A percentile compares a stretch with the other conserved stretches of the same genome.
phyloP scores from a whole-genome alignment of 2,113 vertebrate species.

The Barbus barbus region DNA sequence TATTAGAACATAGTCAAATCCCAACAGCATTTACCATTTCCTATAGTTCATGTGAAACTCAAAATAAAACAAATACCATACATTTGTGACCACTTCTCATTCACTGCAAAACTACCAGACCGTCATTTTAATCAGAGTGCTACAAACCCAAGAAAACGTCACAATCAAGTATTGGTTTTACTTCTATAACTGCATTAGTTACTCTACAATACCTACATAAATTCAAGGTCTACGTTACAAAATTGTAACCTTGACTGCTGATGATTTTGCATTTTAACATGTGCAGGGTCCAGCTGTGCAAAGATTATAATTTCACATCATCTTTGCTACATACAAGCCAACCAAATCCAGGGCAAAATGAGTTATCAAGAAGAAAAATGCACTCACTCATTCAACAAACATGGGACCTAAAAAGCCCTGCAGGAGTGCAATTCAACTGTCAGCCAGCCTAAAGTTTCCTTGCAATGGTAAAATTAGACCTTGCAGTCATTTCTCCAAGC shows the following conservation, averaged over 20 bases:
- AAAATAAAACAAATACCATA: not conserved
- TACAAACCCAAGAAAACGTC: not conserved
- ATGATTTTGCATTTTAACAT: not conserved
- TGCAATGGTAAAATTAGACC: not conserved
- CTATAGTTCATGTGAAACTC: not conserved
- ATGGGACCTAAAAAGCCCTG: not conserved
- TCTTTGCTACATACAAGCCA: not conserved
- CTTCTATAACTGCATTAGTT: not conserved
- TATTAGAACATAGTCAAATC: not conserved
- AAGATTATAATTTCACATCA: conserved; percentile 5
- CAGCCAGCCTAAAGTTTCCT: not conserved
- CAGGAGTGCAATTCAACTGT: not conserved
- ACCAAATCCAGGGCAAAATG: not conserved
- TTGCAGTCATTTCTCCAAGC: not conserved
- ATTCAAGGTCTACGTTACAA: not conserved
- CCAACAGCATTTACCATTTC: not conserved
- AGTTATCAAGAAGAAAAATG: not conserved
- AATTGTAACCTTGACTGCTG: not conserved
- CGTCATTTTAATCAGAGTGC: not conserved
- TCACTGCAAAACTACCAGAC: not conserved
- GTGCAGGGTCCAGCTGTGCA: not conserved
- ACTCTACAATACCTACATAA: not conserved
- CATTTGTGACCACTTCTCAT: not conserved
- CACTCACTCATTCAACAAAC: not conserved
- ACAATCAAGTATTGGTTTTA: not conserved